Base-by-base conservation (phyloP, 2,888 invertebrate species). In the Xylocampa areola region DNA sequence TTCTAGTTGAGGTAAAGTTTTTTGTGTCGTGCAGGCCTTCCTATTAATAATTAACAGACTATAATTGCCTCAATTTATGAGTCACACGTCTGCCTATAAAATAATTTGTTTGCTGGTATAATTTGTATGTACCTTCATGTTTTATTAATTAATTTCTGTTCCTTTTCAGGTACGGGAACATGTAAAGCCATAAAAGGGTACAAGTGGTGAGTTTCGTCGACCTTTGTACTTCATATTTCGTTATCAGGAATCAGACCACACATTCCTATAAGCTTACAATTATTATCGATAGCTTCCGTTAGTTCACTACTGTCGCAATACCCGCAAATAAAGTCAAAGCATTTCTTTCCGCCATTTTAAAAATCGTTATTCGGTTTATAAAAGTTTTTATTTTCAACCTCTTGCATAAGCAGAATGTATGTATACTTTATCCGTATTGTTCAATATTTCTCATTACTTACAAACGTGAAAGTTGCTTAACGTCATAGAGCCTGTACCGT, bases 131-230 rank as follows among this genome's bases (percentile, higher is more conserved):
- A 27, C 21, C 25, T 35, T 59, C 48, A 55, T 44, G 25, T 23
- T 32, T 33, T 58, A 2, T 35, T 43, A 21, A 8, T 50, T 32
- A 4, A 35, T 65, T 50, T 52, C n/a, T n/a, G n/a, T n/a, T n/a
- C 41, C 5, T 40, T 74, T 67, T 48, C 73, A 74, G 74, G 74
- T 74, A 74, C 73, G 70, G 65, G 62, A n/a, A 52, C 47, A 74
- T 75, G 74, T 73, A 75, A 73, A 75, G 25, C 37, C 41, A 68
- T n/a, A n/a, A n/a, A n/a, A n/a, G n/a, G 48, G 19, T 75, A 21
- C 40, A 58, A 60, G 52, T 55, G 75, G 74, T 74, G 53, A 74
- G 74, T 68, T 68, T 32, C 17, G 23, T 35, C 10, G 16, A 27
- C 4, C 11, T 17, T 19, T 8, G 13, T 27, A n/a, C 16, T 47